Evolutionary conservation across 2,797 vertebrate species (phyloP).

Genomic region (Cryptoblepharus egeriae): DNA sequence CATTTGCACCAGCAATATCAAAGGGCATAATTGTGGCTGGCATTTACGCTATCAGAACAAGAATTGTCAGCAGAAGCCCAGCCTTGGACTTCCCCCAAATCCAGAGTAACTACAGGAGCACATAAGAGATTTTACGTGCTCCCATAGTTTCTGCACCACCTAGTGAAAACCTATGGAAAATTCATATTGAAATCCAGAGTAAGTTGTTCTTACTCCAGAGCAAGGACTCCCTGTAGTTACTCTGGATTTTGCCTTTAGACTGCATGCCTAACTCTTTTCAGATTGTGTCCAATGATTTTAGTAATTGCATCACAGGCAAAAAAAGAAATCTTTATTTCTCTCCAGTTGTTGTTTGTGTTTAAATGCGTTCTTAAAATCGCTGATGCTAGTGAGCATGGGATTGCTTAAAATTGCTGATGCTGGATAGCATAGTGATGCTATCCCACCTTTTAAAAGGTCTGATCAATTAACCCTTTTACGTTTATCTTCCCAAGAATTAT

Average conservation of each 20-base stretch:
- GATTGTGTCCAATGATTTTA: not conserved
- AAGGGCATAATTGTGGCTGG: no score
- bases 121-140: no score
- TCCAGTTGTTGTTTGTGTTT: conserved; percentile 63
- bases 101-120: no score
- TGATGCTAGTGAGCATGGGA: conserved; percentile 38
- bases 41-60: no score
- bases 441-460: conserved; percentile 83
- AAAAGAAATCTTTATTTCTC: conserved; percentile 35
- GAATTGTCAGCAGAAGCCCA: no score
- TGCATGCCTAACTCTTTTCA: not conserved
- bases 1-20: no score
- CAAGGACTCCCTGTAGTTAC: no score
- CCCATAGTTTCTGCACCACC: no score
- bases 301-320: not conserved
- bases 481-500: conserved; percentile 77
- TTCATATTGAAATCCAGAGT: no score
- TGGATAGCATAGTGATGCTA: conserved; percentile 67
- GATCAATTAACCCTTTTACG: conserved; percentile 88
- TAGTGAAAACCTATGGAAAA: no score
- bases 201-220: no score
- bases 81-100: not conserved
- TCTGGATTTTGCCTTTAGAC: not conserved
- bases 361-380: conserved; percentile 55
- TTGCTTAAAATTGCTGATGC: conserved; percentile 60